Base-by-base conservation (phyloP, 2,113 vertebrate genomes). In the Triplophysa tibetana region DNA sequence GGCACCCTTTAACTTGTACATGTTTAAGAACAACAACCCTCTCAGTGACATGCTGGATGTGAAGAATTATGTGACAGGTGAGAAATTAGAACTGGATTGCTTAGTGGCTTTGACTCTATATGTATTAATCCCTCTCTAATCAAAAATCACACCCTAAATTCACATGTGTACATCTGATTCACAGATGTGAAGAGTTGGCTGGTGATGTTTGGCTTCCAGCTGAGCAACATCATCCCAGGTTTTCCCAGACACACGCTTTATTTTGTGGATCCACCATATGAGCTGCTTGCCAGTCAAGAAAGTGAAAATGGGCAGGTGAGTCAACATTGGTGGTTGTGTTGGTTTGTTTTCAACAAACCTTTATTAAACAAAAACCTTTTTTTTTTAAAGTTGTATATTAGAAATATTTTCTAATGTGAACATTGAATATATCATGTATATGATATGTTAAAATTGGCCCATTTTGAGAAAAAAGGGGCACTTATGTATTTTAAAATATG, bases 1-100 rank as follows among this genome's bases (percentile, higher is more conserved):
- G 0, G 89, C 96, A 58, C 98, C 98, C 4, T 99, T 99, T 85
- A 99, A 98, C 86, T 85, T 99, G 45, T 99, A 99, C 79, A 98
- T 99, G 98, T 99, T 99, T 91, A 99, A 99, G 89, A 98, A 97
- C 89, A 99, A 99, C 91, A 99, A 99, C 82, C 98, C 98, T 23
- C 96, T 99, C 87, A 99, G 98, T 83, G 97, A 98, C 65, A 96
- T 96, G 91, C 89, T 98, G 88, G 96, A 99, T 86, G 90, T 98
- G 58, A 98, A 99, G 88, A 98, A 99, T 86, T 99, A 99, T 2
- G 97, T 99, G 79, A 99, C 98, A 94, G 98, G 98, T 99, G 67
- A 66, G 56, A 21, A 11, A 43, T 11, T 61, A 65, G 8, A 45
- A 56, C 24, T 45, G 13, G 61, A 29, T 14, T 65, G 1, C 3